These are phyloP conservation scores for Lichenostomus cassidix DNA, from an alignment of 2,113 vertebrate genomes.

Conservation along the genomic window DNA sequence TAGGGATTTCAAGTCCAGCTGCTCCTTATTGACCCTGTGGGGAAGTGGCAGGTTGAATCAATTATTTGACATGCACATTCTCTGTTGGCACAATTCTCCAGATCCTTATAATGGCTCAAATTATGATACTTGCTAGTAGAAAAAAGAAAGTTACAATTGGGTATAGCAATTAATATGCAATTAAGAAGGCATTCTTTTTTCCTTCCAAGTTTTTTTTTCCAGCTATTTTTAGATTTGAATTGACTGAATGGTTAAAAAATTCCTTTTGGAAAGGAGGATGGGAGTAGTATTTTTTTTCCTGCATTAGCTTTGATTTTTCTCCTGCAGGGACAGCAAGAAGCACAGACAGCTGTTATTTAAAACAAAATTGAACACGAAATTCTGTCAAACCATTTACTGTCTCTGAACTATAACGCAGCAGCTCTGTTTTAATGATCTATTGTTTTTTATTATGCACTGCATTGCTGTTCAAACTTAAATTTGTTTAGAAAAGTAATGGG, in stretches of 20 bases:
- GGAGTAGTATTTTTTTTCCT: not conserved
- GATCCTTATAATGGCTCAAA: conserved; percentile 30
- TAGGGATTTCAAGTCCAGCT: conserved; percentile 51
- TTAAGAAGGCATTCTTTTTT: conserved; percentile 45
- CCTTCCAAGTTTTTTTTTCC: not conserved
- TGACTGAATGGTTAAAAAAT: conserved; percentile 13
- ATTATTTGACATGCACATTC: not conserved
- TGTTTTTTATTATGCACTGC: not conserved
- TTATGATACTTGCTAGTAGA: conserved; percentile 13
- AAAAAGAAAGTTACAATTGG: conserved; percentile 30
- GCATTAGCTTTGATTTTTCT: conserved; percentile 35
- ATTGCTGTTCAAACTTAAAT: not conserved
- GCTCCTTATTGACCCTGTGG: conserved; percentile 25
- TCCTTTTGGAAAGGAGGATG: not conserved
- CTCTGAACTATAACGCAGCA: not conserved
- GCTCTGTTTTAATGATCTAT: not conserved
- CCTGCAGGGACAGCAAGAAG: not conserved
- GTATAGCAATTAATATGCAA: conserved; percentile 46
- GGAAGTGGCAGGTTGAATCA: conserved; percentile 47
- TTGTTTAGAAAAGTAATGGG: not conserved
- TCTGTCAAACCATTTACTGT: not conserved
- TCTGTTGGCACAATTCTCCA: conserved; percentile 20
- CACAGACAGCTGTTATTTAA: conserved; percentile 30
- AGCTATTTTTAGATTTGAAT: conserved; percentile 53
- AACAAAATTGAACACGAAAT: conserved; percentile 8